Percentiles rank a stretch among this genome's conserved stretches.
These are phyloP conservation scores for Drosophila burlai DNA, from an alignment of 1,140 invertebrate genomes.

Conservation along the genomic window DNA sequence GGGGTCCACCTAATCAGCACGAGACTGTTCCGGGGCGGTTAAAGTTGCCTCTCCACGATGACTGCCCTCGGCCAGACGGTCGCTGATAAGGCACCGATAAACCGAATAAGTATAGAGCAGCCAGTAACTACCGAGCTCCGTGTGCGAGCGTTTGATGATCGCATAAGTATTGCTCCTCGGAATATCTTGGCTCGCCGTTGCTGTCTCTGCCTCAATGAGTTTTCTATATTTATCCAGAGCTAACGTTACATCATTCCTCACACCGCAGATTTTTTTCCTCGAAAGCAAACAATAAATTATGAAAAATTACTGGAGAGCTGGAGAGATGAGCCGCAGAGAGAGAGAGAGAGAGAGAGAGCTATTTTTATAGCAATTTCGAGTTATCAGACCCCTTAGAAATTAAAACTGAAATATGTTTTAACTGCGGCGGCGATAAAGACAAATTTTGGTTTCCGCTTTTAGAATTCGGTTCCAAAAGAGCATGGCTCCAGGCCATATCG, in stretches of 20 bases:
- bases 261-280: constrained; percentile 7
- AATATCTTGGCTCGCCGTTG: constrained; percentile 7
- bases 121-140: constrained; percentile 11
- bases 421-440: constrained; percentile 10
- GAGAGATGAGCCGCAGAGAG: not conserved
- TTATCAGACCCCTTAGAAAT: constrained; percentile 2
- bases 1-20: constrained; percentile 30
- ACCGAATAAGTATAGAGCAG: constrained; percentile 4
- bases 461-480: not conserved
- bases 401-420: not conserved
- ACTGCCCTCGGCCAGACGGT: constrained; percentile 23
- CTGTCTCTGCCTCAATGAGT: constrained; percentile 28
- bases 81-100: constrained; percentile 34
- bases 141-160: constrained; percentile 9
- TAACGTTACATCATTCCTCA: constrained; percentile 38
- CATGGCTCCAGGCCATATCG: not conserved
- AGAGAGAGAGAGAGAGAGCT: not conserved
- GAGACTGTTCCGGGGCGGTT: constrained; percentile 1
- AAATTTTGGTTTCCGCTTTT: constrained; percentile 9
- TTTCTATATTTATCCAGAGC: constrained; percentile 51
- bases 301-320: constrained; percentile 18
- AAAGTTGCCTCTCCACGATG: constrained; percentile 29
- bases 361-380: not conserved
- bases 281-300: constrained; percentile 19
- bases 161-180: constrained; percentile 25